These are phyloP conservation scores for Corapipo altera DNA, from an alignment of 2,113 vertebrate genomes.

Conservation along the genomic window DNA sequence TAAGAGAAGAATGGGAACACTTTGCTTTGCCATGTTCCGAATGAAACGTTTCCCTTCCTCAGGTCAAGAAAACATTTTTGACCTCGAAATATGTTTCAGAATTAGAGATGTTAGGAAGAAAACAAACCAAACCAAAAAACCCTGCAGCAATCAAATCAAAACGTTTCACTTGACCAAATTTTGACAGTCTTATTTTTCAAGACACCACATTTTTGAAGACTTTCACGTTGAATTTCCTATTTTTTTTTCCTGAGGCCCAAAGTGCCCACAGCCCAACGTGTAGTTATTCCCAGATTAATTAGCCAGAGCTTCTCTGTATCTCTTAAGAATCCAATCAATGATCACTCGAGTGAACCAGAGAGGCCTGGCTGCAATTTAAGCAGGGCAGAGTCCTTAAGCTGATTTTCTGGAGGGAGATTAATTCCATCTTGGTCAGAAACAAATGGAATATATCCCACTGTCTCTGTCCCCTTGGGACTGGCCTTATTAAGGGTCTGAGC, in stretches of 20 bases:
- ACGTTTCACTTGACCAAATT: background rate
- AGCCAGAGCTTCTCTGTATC: background rate
- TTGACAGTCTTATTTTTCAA: background rate
- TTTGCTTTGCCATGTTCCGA: background rate
- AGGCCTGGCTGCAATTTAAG: constrained; percentile 9
- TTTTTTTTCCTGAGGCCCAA: background rate
- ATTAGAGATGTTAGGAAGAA: background rate
- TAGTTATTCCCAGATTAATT: constrained; percentile 33
- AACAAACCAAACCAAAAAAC: background rate
- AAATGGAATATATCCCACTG: constrained; percentile 8
- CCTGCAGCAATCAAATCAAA: background rate
- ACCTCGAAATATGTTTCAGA: background rate
- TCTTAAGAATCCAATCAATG: constrained; percentile 32
- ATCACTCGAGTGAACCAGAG: background rate
- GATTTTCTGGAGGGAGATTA: constrained; percentile 44
- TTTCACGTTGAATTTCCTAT: background rate
- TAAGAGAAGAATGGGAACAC: background rate
- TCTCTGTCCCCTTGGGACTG: background rate
- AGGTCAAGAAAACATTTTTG: background rate
- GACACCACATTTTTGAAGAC: background rate
- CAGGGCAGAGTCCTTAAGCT: background rate
- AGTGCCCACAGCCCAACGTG: background rate
- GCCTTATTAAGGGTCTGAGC: constrained; percentile 18
- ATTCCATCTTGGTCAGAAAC: background rate
- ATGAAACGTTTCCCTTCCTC: background rate